Percentiles rank a stretch among this genome's conserved stretches.
phyloP scores from a whole-genome alignment of 2,888 invertebrate species.

The Noctua comes region DNA sequence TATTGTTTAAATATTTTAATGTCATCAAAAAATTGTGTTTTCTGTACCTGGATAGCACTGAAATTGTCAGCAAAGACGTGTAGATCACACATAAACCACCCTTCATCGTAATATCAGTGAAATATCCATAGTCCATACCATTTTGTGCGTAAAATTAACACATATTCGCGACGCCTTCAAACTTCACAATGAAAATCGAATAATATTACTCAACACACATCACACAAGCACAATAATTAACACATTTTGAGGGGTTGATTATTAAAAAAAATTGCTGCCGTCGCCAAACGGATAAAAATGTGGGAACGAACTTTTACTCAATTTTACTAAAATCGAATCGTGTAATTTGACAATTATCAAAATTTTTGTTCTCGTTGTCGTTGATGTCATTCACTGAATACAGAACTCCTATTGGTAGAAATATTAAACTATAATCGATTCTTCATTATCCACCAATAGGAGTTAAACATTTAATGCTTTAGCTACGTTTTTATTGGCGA shows the following conservation, averaged over 20 bases:
- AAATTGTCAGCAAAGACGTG: slow-evolving; percentile 91
- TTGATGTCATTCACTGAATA: not conserved
- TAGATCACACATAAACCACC: slow-evolving; percentile 90
- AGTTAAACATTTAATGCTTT: slow-evolving; percentile 80
- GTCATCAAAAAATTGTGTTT: slow-evolving; percentile 11
- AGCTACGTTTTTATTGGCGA: slow-evolving; percentile 73
- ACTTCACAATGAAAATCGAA: slow-evolving; percentile 66
- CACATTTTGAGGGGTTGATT: slow-evolving; percentile 71
- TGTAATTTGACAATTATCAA: slow-evolving; percentile 74
- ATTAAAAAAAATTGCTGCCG: slow-evolving; percentile 67
- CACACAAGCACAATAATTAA: slow-evolving; percentile 70
- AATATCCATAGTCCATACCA: slow-evolving; percentile 87
- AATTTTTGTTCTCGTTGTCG: slow-evolving; percentile 65
- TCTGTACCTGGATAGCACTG: slow-evolving; percentile 90
- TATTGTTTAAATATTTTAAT: not conserved
- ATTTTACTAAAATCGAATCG: slow-evolving; percentile 77
- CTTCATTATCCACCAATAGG: slow-evolving; percentile 74
- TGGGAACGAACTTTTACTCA: slow-evolving; percentile 71
- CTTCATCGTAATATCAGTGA: slow-evolving; percentile 91
- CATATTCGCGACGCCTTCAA: slow-evolving; percentile 79
- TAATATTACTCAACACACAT: slow-evolving; percentile 68
- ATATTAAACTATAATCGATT: slow-evolving; percentile 63
- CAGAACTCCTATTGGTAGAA: slow-evolving; percentile 72
- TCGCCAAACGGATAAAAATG: slow-evolving; percentile 70
- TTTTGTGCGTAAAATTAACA: slow-evolving; percentile 87